phyloP scores from a whole-genome alignment of 2,888 invertebrate genomes.

The Torymus auratus region DNA sequence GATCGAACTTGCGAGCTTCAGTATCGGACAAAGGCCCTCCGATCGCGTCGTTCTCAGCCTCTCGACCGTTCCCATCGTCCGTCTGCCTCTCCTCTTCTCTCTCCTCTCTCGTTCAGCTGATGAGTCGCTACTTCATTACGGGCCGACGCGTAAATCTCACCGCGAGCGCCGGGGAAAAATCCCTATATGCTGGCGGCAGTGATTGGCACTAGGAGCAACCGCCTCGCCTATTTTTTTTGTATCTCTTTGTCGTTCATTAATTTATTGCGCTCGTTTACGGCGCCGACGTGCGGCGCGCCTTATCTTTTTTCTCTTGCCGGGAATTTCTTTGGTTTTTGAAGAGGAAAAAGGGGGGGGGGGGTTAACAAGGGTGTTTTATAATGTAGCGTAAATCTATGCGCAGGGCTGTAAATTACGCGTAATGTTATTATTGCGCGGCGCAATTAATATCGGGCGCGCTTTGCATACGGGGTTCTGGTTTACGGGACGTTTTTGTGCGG shows the following conservation, averaged over 20 bases:
- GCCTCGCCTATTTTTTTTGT: background rate
- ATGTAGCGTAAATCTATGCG: constrained; percentile 10
- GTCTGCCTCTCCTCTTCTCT: background rate
- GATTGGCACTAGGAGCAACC: constrained; percentile 49
- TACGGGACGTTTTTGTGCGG: background rate
- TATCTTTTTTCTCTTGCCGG: background rate
- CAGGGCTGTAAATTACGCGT: constrained; percentile 37
- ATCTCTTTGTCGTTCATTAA: constrained; percentile 42
- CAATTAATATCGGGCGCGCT: constrained; percentile 25
- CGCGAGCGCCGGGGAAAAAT: constrained; percentile 33
- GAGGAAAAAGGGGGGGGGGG: no score
- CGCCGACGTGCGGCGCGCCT: background rate
- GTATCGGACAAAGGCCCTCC: constrained; percentile 5
- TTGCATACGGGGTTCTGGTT: background rate
- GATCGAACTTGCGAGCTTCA: constrained; percentile 33
- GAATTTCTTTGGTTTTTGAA: background rate
- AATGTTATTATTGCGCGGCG: constrained; percentile 31
- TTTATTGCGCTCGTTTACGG: constrained; percentile 52
- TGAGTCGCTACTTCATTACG: constrained; percentile 58
- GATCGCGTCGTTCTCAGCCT: background rate
- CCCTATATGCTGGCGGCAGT: background rate
- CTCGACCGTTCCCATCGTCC: constrained; percentile 10
- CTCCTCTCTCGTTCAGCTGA: constrained; percentile 20
- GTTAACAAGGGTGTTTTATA: constrained; percentile 37
- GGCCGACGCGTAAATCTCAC: constrained; percentile 53